phyloP scores from a whole-genome alignment of 2,797 vertebrate genomes.

The Poeciliopsis presidionis region DNA sequence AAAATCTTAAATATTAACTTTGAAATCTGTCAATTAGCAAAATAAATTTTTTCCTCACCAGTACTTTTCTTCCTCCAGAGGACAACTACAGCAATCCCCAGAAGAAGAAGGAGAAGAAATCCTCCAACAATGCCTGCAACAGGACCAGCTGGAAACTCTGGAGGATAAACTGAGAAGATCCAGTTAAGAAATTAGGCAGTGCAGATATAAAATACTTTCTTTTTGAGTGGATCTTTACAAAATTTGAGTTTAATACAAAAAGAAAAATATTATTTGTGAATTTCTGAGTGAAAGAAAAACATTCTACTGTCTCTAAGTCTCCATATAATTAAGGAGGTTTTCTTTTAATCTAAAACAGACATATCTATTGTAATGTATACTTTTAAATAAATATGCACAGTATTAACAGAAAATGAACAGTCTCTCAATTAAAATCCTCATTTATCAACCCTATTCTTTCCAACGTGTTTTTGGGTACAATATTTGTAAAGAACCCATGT shows the following conservation, averaged over 20 bases:
- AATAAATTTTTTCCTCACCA: not conserved
- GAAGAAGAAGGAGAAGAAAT: slow-evolving; percentile 9
- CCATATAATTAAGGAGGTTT: not conserved
- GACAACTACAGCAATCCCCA: not conserved
- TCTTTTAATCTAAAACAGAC: not conserved
- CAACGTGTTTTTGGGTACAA: not conserved
- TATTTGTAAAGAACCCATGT: not conserved
- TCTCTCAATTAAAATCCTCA: not conserved
- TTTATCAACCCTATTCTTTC: not conserved
- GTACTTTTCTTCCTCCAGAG: not conserved
- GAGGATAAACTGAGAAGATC: not conserved
- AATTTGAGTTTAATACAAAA: not conserved
- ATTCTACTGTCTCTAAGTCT: not conserved
- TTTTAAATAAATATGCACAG: not conserved
- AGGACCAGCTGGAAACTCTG: not conserved
- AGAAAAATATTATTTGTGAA: not conserved
- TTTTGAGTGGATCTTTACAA: not conserved
- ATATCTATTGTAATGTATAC: not conserved
- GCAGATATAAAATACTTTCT: not conserved
- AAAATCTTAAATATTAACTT: not conserved
- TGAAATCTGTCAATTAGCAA: not conserved
- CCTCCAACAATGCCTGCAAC: slow-evolving; percentile 2
- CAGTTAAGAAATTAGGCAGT: not conserved
- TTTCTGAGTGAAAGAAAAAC: not conserved
- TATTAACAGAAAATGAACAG: not conserved